A percentile compares a stretch with the other conserved stretches of the same genome.
Conservation (phyloP, 2,113 vertebrate genomes). For the Menura novaehollandiae region DNA sequence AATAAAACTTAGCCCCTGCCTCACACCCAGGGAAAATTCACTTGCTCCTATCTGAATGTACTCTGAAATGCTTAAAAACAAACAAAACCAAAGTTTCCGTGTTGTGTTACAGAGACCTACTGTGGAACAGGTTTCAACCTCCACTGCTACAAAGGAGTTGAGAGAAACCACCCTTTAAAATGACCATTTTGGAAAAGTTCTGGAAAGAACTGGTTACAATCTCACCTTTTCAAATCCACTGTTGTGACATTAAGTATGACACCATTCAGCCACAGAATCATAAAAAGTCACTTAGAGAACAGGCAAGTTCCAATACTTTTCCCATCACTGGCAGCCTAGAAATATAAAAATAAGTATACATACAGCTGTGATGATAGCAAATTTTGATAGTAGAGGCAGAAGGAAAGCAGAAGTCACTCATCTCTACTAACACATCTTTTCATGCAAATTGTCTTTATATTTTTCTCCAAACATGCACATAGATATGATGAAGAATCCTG, state of each 20-base stretch:
- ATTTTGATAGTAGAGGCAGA: neutral
- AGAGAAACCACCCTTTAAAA: neutral
- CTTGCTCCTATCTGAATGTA: accelerated
- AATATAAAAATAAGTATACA: neutral
- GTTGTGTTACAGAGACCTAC: neutral
- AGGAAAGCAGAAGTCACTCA: neutral
- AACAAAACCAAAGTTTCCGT: accelerated
- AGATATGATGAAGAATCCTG: neutral
- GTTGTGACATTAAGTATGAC: conserved; percentile 90
- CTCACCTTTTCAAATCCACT: conserved; percentile 87
- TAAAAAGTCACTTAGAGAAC: conserved; percentile 88
- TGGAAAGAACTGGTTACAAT: neutral
- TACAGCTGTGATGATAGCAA: neutral
- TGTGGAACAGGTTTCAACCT: neutral
- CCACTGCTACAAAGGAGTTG: neutral
- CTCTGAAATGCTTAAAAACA: neutral
- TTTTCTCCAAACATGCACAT: neutral
- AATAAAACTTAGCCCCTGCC: neutral
- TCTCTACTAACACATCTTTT: neutral
- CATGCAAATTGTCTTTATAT: neutral
- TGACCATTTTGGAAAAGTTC: neutral
- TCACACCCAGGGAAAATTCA: neutral
- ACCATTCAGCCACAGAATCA: conserved; percentile 91
- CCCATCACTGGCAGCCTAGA: conserved; percentile 75
- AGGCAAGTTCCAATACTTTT: conserved; percentile 89